Percentiles rank a stretch among this genome's conserved stretches.
Conservation (phyloP, 2,113 vertebrate species). For the Apteryx mantelli region DNA sequence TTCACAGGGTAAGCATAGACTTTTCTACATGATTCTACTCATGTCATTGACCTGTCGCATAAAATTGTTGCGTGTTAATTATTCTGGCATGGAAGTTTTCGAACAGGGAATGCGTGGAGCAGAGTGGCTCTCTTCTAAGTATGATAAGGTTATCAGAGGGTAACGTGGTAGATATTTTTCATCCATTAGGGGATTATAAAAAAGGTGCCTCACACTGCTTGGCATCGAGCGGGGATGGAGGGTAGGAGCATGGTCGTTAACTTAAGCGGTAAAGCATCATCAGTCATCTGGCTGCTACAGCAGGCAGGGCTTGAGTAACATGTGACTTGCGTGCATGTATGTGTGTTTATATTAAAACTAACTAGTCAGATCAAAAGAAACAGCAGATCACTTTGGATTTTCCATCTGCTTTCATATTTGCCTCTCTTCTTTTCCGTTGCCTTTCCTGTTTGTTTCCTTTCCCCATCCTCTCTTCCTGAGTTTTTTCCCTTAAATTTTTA, state of each 20-base stretch:
- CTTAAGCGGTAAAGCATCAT: neutral
- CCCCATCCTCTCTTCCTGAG: neutral
- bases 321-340: rapidly evolving
- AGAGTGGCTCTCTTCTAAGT: neutral
- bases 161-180: neutral
- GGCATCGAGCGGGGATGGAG: neutral
- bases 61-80: neutral
- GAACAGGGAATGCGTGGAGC: rapidly evolving
- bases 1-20: rapidly evolving
- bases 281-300: neutral
- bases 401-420: neutral
- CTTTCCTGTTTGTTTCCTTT: neutral
- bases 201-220: neutral
- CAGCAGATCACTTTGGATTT: neutral
- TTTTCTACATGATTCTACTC: neutral
- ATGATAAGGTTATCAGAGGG: neutral
- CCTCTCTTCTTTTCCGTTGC: neutral
- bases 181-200: neutral
- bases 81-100: neutral
- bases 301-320: neutral
- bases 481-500: neutral
- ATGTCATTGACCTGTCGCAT: neutral
- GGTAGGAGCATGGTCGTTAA: neutral
- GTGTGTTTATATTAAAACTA: neutral
- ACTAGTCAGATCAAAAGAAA: neutral